Evolutionary conservation across 2,888 invertebrate species (phyloP), one percentile per base, ranked within the genome.

Genomic region (Caenorhabditis drosophilae): DNA sequence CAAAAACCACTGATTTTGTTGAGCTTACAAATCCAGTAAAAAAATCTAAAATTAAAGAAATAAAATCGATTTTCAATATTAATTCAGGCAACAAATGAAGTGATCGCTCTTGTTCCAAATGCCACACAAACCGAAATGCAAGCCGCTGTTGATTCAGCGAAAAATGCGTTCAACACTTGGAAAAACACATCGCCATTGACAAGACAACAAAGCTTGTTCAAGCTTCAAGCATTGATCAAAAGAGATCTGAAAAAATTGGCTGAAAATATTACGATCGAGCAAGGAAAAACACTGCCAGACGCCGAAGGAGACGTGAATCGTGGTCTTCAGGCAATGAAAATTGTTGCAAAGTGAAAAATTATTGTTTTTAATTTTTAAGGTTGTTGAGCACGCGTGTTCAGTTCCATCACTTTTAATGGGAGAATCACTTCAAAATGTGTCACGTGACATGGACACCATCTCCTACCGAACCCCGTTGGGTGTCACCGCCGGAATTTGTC

Each of bases 271-370:
- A 97, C 97, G 1, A 86, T 88, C 76, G 98, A 99, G 84, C 97
- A 98, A 86, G 98, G 98, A 54, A 98, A 98, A 85, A 98, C 98
- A 0, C 87, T 93, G 69, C 89, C 90, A 12, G 98, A 98, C 86
- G 97, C 98, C 0, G 95, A 97, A 84, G 98, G 98, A 36, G 98
- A 99, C 86, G 96, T 98, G 2, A 88, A 93, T 61, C 89, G 98
- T 84, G 98, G 98, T 63, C 88, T 98, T 62, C 98, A 82, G n/a
- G n/a, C n/a, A n/a, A n/a, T n/a, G n/a, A n/a, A n/a, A n/a, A n/a
- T n/a, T n/a, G n/a, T n/a, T n/a, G n/a, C n/a, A n/a, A n/a, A n/a
- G n/a, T n/a, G n/a, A n/a, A n/a, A n/a, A n/a, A n/a, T n/a, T n/a
- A n/a, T n/a, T n/a, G n/a, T n/a, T n/a, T n/a, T n/a, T n/a, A n/a